phyloP scores from a whole-genome alignment of 1,140 invertebrate species.

The Drosophila willistoni region DNA sequence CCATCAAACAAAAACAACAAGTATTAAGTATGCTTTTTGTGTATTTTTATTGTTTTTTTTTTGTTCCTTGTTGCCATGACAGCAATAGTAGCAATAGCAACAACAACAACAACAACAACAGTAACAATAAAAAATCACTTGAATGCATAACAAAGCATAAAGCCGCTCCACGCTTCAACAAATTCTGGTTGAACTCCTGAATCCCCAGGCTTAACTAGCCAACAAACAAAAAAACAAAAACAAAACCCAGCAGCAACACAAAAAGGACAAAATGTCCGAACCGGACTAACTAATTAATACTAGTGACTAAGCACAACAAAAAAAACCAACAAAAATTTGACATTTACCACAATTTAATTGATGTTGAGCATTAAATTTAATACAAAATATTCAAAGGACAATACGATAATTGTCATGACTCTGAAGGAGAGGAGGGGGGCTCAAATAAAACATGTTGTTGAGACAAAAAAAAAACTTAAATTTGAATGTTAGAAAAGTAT shows the following conservation, averaged over 20 bases:
- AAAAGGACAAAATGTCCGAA: slow-evolving; percentile 20
- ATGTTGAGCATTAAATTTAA: no score
- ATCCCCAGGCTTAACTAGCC: slow-evolving; percentile 23
- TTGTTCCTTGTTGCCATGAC: not conserved
- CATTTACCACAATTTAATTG: not conserved
- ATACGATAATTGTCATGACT: no score
- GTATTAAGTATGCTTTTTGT: slow-evolving; percentile 20
- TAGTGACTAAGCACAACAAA: not conserved
- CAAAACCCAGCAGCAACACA: not conserved
- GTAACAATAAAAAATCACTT: slow-evolving; percentile 33
- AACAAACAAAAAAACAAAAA: not conserved
- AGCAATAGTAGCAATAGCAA: not conserved
- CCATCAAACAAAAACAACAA: slow-evolving; percentile 41
- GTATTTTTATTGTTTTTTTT: slow-evolving; percentile 20
- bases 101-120: slow-evolving; percentile 3
- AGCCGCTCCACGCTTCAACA: slow-evolving; percentile 40
- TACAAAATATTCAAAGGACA: no score
- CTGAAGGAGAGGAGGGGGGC: no score
- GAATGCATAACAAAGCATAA: slow-evolving; percentile 61
- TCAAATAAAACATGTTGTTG: no score
- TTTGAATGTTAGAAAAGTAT: no score
- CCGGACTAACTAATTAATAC: slow-evolving; percentile 43
- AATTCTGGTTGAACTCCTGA: slow-evolving; percentile 29
- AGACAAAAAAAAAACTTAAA: no score
- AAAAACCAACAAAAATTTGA: not conserved